Evolutionary conservation across 2,113 vertebrate genomes (phyloP), one percentile per base, ranked within the genome.

Genomic region (Pterocles orientalis): DNA sequence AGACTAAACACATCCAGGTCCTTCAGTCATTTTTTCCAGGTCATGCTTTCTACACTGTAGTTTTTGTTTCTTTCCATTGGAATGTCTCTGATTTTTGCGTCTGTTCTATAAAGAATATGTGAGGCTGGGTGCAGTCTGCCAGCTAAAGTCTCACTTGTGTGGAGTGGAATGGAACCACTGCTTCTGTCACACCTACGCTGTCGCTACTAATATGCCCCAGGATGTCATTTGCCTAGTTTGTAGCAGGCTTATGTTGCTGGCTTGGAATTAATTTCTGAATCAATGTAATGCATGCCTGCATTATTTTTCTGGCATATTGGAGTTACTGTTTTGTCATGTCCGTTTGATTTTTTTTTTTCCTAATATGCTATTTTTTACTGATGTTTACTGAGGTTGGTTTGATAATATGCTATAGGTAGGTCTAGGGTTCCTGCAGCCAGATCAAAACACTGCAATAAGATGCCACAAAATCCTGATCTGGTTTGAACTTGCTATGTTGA

Each of bases 1-100:
- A 76, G 89, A 91, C 81, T 82, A 95, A 94, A 95, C 91, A 65
- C 61, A 69, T 56, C 23, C 31, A 50, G n/a, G 29, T 85, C 50
- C n/a, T 83, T 92, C 1, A 41, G 66, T 79, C 0, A 0, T 34
- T 72, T 89, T 62, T 69, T 51, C 77, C 33, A 57, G 29, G 48
- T 89, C 26, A 10, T 68, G 29, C 21, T 68, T 82, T 56, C 64
- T 88, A 10, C 16, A 4, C 21, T 82, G 6, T 10, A 4, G 6
- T 43, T 90, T 33, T 78, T 48, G 5, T 48, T 91, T 62, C 20
- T 95, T 71, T 85, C 53, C 39, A 16, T n/a, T 79, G 34, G 26
- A 57, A 13, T 16, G 6, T 76, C 57, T 97, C 53, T 64, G 34
- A 39, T 69, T 82, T 96, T 84, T 94, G 53, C 17, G 11, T 70